Evolutionary conservation across 2,113 vertebrate genomes (phyloP).

Genomic region (Macaca fascicularis): T2T-MFA8v1.1 NC_088378.1:118262501-118263000

Average conservation of each 20-base stretch:
- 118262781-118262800: not conserved
- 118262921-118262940: fast-evolving
- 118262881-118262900: fast-evolving
- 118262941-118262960: not conserved
- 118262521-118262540: not conserved
- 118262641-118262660: not conserved
- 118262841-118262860: not conserved
- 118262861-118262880: fast-evolving
- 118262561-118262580: not conserved
- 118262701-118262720: not conserved
- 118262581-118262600: not conserved
- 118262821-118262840: too few relatives aligned
- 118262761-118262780: not conserved
- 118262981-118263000: not conserved
- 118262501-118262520: not conserved
- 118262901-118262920: not conserved
- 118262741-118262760: not conserved
- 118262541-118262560: not conserved
- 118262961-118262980: not conserved
- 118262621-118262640: not conserved
- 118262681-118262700: not conserved
- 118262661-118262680: not conserved
- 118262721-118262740: not conserved
- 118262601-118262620: not conserved
- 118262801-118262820: too few relatives aligned